Conservation (phyloP, 2,797 vertebrate genomes). For the Sandelia bainsii region DNA sequence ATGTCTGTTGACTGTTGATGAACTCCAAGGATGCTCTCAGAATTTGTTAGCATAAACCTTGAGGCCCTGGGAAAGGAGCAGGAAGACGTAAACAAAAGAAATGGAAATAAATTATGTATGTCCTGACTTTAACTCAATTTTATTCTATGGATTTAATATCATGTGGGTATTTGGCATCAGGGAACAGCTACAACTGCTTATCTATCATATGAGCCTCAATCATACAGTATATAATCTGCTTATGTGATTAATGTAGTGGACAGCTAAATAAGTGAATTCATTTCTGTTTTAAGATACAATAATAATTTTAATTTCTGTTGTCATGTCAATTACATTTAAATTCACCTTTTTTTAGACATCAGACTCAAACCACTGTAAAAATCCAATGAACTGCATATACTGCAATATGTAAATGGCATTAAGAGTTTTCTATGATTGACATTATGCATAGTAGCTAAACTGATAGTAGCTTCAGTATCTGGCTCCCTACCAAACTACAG, state of each 20-base stretch:
- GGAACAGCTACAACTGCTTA: conserved; percentile 16
- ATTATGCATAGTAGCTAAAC: conserved; percentile 34
- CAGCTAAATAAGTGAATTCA: neutral
- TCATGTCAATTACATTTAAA: conserved; percentile 6
- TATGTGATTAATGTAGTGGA: conserved; percentile 7
- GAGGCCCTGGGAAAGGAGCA: conserved; percentile 1
- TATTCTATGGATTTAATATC: neutral
- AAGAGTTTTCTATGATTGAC: conserved; percentile 39
- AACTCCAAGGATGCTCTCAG: conserved; percentile 32
- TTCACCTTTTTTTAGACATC: neutral
- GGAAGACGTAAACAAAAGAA: conserved; percentile 5
- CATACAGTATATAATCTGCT: neutral
- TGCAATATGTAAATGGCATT: conserved; percentile 19
- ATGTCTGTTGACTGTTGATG: conserved; percentile 39
- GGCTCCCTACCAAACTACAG: conserved; percentile 51
- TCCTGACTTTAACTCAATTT: neutral
- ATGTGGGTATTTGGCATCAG: conserved; percentile 4
- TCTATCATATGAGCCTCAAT: conserved; percentile 26
- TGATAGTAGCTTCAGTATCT: conserved; percentile 41
- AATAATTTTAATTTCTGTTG: neutral
- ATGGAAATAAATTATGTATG: conserved; percentile 5
- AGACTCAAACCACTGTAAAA: conserved; percentile 3
- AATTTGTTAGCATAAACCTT: conserved; percentile 36
- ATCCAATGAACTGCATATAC: conserved; percentile 12
- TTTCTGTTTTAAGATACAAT: conserved; percentile 5